phyloP scores from a whole-genome alignment of 1,140 invertebrate species.

The Lerema accius region DNA sequence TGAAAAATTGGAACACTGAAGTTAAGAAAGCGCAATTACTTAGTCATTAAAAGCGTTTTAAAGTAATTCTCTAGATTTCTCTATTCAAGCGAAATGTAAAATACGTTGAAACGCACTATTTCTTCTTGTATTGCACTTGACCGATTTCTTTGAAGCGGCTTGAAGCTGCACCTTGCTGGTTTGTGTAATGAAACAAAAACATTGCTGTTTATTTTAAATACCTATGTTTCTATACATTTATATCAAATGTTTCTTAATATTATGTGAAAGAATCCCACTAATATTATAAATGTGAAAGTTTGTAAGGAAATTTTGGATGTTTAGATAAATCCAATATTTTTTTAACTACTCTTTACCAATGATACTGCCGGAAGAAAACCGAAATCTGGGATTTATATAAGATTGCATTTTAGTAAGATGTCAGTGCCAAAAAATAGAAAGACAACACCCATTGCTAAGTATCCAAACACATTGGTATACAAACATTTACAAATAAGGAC shows the following conservation, averaged over 20 bases:
- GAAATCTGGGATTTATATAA: too few species aligned
- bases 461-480: too few species aligned
- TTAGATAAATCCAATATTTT: too few species aligned
- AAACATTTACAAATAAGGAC: too few species aligned
- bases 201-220: constrained; percentile 1
- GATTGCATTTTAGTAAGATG: too few species aligned
- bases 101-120: constrained; percentile 34
- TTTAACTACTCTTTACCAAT: too few species aligned
- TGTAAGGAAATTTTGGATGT: too few species aligned
- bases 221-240: constrained; percentile 8
- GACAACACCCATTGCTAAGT: too few species aligned
- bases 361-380: too few species aligned
- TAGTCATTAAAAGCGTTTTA: constrained; percentile 30
- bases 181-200: constrained; percentile 14
- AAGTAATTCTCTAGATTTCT: constrained; percentile 32
- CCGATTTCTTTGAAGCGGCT: constrained; percentile 29
- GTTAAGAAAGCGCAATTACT: constrained; percentile 20
- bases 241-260: not conserved
- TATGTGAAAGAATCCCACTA: too few species aligned
- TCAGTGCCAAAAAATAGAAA: too few species aligned
- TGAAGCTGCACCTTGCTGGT: constrained; percentile 1
- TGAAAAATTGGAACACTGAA: not conserved
- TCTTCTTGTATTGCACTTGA: constrained; percentile 34
- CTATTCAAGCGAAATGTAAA: constrained; percentile 32
- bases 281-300: too few species aligned